Conservation (phyloP, 2,888 invertebrate genomes). For the Drosophila longiperda region DNA sequence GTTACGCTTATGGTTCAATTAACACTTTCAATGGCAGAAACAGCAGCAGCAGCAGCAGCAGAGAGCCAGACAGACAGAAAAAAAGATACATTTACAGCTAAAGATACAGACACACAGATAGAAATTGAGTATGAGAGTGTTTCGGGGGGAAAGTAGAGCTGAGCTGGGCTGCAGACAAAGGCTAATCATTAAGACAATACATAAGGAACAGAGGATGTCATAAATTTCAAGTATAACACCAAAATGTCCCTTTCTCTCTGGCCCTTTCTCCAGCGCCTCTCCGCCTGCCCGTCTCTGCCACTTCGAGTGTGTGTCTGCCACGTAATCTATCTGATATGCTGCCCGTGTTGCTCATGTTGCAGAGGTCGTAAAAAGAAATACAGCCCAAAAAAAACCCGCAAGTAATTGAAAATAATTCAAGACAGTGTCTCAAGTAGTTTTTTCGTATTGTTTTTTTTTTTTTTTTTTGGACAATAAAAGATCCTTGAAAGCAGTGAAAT, state of each 20-base stretch:
- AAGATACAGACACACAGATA: constrained; percentile 23
- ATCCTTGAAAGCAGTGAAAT: constrained; percentile 37
- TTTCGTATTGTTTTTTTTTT: constrained; percentile 1
- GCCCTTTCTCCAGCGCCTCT: background rate
- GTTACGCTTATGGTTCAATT: constrained; percentile 83
- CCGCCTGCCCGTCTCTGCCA: background rate
- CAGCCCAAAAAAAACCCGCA: constrained; percentile 44
- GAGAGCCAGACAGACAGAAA: constrained; percentile 2
- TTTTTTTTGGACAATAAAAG: constrained; percentile 52
- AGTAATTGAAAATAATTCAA: constrained; percentile 78
- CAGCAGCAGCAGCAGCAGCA: constrained; percentile 16
- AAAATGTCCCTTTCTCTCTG: constrained; percentile 53
- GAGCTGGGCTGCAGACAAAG: constrained; percentile 70
- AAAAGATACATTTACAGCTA: constrained; percentile 14
- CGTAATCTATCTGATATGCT: constrained; percentile 39
- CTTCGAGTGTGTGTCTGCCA: constrained; percentile 16
- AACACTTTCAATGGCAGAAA: constrained; percentile 75
- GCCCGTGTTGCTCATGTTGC: constrained; percentile 24
- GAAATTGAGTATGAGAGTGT: constrained; percentile 31
- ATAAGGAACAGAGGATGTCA: constrained; percentile 72
- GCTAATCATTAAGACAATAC: constrained; percentile 74
- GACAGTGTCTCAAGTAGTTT: constrained; percentile 55
- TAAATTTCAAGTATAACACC: constrained; percentile 81
- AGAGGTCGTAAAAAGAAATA: constrained; percentile 62
- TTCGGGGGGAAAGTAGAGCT: constrained; percentile 72